phyloP scores from a whole-genome alignment of 1,140 invertebrate species.

The Muscidifurax raptorellus region DNA sequence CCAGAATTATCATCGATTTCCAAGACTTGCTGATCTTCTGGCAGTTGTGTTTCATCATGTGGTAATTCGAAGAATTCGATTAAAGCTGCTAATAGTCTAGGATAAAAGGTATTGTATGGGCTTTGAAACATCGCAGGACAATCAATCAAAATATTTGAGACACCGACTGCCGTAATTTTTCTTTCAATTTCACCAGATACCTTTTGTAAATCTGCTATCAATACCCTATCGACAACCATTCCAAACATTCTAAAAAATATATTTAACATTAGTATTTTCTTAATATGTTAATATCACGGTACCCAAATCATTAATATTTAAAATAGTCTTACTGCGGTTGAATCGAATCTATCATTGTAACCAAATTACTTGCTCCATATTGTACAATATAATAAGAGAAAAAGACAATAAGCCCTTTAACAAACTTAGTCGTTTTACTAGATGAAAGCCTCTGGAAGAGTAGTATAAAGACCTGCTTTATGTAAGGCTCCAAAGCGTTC shows the following conservation, averaged over 20 bases:
- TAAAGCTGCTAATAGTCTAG: constrained; percentile 82
- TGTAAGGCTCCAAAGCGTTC: constrained; percentile 82
- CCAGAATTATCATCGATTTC: constrained; percentile 90
- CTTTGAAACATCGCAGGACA: constrained; percentile 80
- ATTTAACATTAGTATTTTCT: constrained; percentile 46
- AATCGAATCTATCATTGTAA: constrained; percentile 89
- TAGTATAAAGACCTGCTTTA: constrained; percentile 92
- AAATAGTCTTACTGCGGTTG: constrained; percentile 83
- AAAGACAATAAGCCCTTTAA: constrained; percentile 92
- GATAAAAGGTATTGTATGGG: constrained; percentile 80
- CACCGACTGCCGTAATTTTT: constrained; percentile 92
- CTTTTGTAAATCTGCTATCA: constrained; percentile 91
- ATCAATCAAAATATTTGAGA: constrained; percentile 90
- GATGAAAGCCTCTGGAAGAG: constrained; percentile 94
- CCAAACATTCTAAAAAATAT: constrained; percentile 88
- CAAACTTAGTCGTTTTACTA: constrained; percentile 95
- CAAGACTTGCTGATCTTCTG: constrained; percentile 89
- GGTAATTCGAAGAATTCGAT: constrained; percentile 93
- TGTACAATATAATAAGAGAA: constrained; percentile 90
- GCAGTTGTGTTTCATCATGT: constrained; percentile 84
- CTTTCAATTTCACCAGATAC: constrained; percentile 87
- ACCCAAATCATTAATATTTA: not conserved
- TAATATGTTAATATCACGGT: not conserved
- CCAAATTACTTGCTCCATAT: constrained; percentile 83
- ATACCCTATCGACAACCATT: constrained; percentile 93